Conservation (phyloP, 1,140 invertebrate genomes). For the Pentalonia nigronervosa region DNA sequence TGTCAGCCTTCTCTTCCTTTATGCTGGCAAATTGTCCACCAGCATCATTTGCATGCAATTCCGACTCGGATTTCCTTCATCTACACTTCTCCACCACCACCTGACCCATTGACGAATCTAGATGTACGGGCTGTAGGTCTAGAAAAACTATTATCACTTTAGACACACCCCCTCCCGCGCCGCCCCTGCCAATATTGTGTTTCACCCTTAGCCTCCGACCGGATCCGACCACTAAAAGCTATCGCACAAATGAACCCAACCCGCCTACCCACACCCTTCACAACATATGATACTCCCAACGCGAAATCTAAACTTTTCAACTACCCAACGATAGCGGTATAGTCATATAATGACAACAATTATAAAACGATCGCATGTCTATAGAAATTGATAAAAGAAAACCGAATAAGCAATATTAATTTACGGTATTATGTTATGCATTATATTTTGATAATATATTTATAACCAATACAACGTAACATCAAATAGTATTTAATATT, state of each 20-base stretch:
- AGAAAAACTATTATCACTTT: constrained; percentile 42
- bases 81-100: not conserved
- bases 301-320: not conserved
- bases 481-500: not conserved
- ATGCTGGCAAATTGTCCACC: constrained; percentile 34
- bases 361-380: not conserved
- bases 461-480: not conserved
- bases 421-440: not conserved
- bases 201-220: not conserved
- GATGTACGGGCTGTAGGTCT: not conserved
- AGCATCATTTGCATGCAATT: constrained; percentile 44
- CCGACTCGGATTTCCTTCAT: constrained; percentile 1
- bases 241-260: not conserved
- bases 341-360: not conserved
- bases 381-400: not conserved
- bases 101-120: not conserved
- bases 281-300: not conserved
- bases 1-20: constrained; percentile 38
- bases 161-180: not conserved
- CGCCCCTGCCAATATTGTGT: not conserved
- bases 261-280: not conserved
- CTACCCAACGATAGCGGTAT: not conserved
- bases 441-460: not conserved
- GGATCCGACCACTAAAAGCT: not conserved
- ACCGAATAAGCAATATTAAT: not conserved